Conservation (phyloP, 2,797 vertebrate genomes). For the Distichodus sexfasciatus region DNA sequence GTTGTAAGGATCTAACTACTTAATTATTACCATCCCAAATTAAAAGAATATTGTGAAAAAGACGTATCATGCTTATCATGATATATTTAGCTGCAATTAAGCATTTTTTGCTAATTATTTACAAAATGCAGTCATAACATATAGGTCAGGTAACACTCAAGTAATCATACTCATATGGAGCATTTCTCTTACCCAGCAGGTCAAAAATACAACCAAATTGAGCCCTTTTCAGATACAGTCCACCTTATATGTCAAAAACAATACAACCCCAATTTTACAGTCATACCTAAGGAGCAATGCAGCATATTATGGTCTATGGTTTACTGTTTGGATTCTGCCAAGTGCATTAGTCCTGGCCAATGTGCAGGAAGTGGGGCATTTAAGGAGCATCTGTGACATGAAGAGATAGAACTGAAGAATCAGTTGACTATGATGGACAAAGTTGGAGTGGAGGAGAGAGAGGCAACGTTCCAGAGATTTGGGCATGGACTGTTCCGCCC, state of each 20-base stretch:
- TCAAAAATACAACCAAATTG: too few species aligned
- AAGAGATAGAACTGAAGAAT: constrained; percentile 30
- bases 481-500: not conserved
- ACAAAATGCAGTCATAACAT: too few species aligned
- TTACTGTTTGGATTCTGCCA: constrained; percentile 26
- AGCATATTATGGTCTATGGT: constrained; percentile 12
- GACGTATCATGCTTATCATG: too few species aligned
- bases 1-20: too few species aligned
- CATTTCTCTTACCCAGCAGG: too few species aligned
- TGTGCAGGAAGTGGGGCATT: constrained; percentile 24
- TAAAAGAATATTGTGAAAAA: too few species aligned
- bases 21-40: too few species aligned
- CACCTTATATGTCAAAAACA: not conserved
- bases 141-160: too few species aligned
- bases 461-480: not conserved
- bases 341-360: constrained; percentile 23
- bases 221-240: too few species aligned
- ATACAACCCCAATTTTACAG: not conserved
- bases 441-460: not conserved
- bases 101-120: too few species aligned
- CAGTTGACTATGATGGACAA: constrained; percentile 4
- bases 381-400: constrained; percentile 25
- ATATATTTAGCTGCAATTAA: too few species aligned
- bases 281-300: not conserved
- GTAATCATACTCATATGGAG: too few species aligned